A percentile compares a stretch with the other conserved stretches of the same genome.
phyloP scores from a whole-genome alignment of 2,113 vertebrate genomes.

The Albula goreensis region DNA sequence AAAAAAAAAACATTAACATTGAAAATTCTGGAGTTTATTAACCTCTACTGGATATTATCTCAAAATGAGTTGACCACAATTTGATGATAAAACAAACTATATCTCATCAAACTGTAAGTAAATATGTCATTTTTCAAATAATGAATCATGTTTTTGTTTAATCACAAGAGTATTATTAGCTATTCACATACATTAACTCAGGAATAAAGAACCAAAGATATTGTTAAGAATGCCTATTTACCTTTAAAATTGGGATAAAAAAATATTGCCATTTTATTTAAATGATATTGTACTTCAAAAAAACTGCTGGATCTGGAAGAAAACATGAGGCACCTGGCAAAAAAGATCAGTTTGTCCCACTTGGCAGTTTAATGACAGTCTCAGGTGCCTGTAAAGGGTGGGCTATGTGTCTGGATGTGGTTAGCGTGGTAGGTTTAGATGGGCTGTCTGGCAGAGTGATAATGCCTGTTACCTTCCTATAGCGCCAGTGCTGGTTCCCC shows the following conservation, averaged over 20 bases:
- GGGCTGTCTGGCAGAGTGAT: neutral
- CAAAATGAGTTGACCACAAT: too few relatives aligned
- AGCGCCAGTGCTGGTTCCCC: conserved; percentile 88
- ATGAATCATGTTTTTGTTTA: too few relatives aligned
- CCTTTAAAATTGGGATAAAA: too few relatives aligned
- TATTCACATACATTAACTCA: too few relatives aligned
- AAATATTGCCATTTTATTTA: too few relatives aligned
- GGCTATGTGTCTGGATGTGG: neutral
- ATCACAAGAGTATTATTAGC: too few relatives aligned
- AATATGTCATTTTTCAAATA: too few relatives aligned
- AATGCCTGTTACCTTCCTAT: conserved; percentile 72
- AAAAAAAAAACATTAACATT: neutral
- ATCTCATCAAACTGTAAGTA: neutral
- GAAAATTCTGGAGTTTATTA: neutral
- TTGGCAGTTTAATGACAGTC: neutral
- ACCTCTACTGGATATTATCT: neutral
- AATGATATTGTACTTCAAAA: neutral
- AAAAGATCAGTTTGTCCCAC: neutral
- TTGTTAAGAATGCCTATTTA: too few relatives aligned
- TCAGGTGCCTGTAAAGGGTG: neutral
- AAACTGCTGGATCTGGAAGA: neutral
- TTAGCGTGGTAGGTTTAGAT: neutral
- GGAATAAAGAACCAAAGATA: too few relatives aligned
- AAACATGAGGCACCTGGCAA: neutral
- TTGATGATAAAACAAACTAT: neutral